Evolutionary conservation across 1,140 invertebrate species (phyloP).

Genomic region (Drosophila fuyamai): DNA sequence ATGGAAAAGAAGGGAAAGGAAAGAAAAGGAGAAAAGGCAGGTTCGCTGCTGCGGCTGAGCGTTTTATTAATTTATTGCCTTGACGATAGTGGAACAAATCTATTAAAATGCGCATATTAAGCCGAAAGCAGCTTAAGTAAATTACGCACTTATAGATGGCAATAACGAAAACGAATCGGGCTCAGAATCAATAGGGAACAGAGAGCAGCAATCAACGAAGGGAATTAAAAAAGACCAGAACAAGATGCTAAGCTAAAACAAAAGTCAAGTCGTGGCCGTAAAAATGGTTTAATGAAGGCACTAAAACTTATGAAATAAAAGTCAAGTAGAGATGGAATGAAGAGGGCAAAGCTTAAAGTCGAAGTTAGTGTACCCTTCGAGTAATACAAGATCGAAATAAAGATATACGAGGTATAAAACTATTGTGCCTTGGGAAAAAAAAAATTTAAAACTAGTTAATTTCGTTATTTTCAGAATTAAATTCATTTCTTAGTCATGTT

Average conservation of each 20-base stretch:
- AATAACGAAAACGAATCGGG: slow-evolving; percentile 37
- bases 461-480: neutral
- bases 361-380: slow-evolving; percentile 4
- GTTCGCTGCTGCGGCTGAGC: slow-evolving; percentile 34
- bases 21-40: slow-evolving; percentile 20
- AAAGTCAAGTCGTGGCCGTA: slow-evolving; percentile 57
- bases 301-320: slow-evolving; percentile 64
- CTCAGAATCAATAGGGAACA: slow-evolving; percentile 23
- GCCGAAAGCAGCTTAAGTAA: slow-evolving; percentile 82
- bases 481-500: slow-evolving; percentile 2
- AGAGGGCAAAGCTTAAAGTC: neutral
- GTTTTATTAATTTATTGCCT: slow-evolving; percentile 82
- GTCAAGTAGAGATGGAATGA: slow-evolving; percentile 8
- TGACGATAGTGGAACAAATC: slow-evolving; percentile 84
- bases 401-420: slow-evolving; percentile 24
- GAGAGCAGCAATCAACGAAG: slow-evolving; percentile 11
- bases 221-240: slow-evolving; percentile 32
- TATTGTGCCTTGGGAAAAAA: neutral
- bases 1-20: slow-evolving; percentile 3
- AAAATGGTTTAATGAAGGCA: slow-evolving; percentile 73
- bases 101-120: slow-evolving; percentile 84
- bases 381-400: slow-evolving; percentile 24
- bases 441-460: neutral
- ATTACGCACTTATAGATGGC: slow-evolving; percentile 77
- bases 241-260: slow-evolving; percentile 53